Conservation (phyloP, 2,113 vertebrate species). For the Cephalopholis sonnerati region DNA sequence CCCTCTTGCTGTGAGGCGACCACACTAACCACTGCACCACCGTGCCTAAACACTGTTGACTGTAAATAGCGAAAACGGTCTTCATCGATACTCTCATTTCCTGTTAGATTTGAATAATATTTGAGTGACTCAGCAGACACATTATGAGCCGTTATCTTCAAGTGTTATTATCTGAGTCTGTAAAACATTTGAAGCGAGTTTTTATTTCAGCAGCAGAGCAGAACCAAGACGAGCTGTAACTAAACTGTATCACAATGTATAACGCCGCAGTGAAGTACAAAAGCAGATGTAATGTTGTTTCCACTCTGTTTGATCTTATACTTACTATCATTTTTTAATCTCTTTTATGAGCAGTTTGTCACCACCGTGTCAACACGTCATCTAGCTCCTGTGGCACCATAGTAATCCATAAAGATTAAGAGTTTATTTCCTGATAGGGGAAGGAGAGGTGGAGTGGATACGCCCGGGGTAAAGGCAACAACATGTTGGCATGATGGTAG, state of each 20-base stretch:
- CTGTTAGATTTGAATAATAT: not conserved
- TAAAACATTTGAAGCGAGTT: not conserved
- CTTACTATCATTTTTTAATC: slow-evolving; percentile 49
- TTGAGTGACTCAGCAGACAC: not conserved
- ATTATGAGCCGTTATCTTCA: not conserved
- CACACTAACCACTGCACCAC: no score
- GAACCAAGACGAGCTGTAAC: not conserved
- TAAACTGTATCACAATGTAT: not conserved
- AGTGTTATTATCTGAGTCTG: not conserved
- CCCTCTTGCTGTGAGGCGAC: no score
- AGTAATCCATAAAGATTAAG: slow-evolving; percentile 70
- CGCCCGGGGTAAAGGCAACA: slow-evolving; percentile 34
- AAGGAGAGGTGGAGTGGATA: slow-evolving; percentile 22
- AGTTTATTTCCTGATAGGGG: slow-evolving; percentile 44
- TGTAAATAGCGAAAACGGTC: not conserved
- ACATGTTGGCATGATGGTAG: not conserved
- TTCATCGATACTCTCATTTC: not conserved
- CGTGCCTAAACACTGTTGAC: not conserved
- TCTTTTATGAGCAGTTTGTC: slow-evolving; percentile 47
- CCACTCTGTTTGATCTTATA: slow-evolving; percentile 14
- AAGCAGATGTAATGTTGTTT: slow-evolving; percentile 19
- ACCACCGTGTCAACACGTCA: slow-evolving; percentile 18
- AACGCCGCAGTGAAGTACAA: not conserved
- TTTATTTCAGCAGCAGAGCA: not conserved
- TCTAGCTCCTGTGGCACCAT: slow-evolving; percentile 34